Base-by-base conservation (phyloP, 2,888 invertebrate genomes). In the Linnaemya tessellans region DNA sequence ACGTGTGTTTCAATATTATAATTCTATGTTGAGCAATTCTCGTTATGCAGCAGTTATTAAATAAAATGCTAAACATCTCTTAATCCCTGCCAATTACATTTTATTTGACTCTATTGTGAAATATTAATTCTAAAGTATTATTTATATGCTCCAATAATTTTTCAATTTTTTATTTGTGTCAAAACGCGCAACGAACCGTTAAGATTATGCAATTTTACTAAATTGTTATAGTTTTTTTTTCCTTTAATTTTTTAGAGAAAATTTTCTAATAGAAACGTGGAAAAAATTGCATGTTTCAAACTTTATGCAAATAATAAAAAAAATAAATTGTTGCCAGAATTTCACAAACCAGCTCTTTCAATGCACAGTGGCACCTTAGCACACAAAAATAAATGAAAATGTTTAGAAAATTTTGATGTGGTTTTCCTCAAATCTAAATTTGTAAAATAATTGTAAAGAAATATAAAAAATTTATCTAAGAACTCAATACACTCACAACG, bases 141-240 rank as follows among this genome's bases (percentile, higher is more conserved):
- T 46, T 30, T 71, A 22, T 18, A 71, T 43, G 71, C 71, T 60
- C 46, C 30, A 46, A 60, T 71, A 46, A 58, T 54, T 54, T 35
- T 49, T 0, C 1, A 35, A 46, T 11, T 41, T 22, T 54, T 2
- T 41, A 38, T 38, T 64, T 25, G 11, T 41, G 62, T 41, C 51
- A 41, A 20, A 41, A 51, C 3, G 67, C 22, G 25, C 54, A 75
- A 41, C 64, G 51, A 77, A 67, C 41, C 38, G 46, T 35, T 30
- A 67, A 43, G 11, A 35, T 20, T 30, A 35, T 20, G 20, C 18
- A 73, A 73, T 43, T 46, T 58, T 46, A 8, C 15, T 41, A 30
- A 58, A 46, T 60, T 60, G 30, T 10, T 25, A 30, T 15, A 30
- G 8, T 30, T 13, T 51, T 18, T n/a, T 54, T 30, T 30, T 30